Conservation (phyloP, 2,797 vertebrate genomes). For the Sebastes wilsoni region DNA sequence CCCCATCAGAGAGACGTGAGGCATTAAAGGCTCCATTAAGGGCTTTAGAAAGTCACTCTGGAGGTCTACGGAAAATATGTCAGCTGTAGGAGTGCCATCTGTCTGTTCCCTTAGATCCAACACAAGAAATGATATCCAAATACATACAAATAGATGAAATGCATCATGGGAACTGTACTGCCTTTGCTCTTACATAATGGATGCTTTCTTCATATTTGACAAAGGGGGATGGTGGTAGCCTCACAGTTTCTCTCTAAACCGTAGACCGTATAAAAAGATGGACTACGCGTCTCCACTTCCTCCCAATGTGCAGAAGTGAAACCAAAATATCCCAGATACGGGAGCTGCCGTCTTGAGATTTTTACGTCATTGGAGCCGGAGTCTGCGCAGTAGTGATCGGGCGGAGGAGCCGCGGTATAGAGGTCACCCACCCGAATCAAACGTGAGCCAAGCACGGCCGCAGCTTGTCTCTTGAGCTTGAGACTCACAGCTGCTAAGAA, state of each 20-base stretch:
- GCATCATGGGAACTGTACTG: neutral
- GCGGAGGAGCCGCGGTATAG: no score
- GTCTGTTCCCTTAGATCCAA: constrained; percentile 6
- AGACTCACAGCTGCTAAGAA: no score
- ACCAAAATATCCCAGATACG: no score
- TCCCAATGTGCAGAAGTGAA: no score
- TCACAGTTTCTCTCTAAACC: neutral
- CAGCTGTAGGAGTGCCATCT: constrained; percentile 32
- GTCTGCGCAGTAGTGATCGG: no score
- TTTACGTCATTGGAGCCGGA: no score
- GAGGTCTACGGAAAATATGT: constrained; percentile 36
- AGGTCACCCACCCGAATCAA: no score
- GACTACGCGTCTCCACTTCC: no score
- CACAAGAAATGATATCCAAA: neutral
- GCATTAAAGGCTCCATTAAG: constrained; percentile 69
- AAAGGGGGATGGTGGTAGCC: neutral
- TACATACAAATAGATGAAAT: neutral
- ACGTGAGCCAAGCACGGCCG: no score
- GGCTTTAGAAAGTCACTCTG: constrained; percentile 46
- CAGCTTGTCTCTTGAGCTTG: no score
- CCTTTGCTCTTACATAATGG: neutral
- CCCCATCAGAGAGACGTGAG: constrained; percentile 40
- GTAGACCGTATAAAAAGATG: no score
- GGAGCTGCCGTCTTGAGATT: no score
- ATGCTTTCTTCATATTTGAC: neutral